Evolutionary conservation across 2,113 vertebrate genomes (phyloP).

Genomic region (Oceanites oceanicus): DNA sequence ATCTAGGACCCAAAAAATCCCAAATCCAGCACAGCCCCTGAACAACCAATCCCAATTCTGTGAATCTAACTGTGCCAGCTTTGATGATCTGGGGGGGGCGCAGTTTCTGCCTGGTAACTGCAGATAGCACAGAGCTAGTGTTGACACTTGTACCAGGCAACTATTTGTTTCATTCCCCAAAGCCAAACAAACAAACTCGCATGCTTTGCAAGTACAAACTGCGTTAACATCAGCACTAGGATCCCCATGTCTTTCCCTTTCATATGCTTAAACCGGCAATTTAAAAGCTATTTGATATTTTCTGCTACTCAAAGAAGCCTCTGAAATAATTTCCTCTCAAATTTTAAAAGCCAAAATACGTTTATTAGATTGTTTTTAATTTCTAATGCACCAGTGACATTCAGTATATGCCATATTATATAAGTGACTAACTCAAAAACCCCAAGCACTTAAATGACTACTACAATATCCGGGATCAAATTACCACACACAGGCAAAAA

Average conservation of each 20-base stretch:
- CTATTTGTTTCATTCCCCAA: neutral
- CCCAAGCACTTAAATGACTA: neutral
- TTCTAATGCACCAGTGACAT: neutral
- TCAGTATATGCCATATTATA: neutral
- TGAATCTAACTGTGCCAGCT: neutral
- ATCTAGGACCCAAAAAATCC: neutral
- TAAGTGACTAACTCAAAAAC: neutral
- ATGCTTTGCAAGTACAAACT: neutral
- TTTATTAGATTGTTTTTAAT: neutral
- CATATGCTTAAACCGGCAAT: neutral
- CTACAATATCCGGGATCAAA: constrained; percentile 8
- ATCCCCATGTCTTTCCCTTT: neutral
- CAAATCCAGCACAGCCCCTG: neutral
- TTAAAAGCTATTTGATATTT: neutral
- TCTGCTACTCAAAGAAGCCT: neutral
- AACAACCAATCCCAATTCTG: neutral
- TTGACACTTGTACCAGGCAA: neutral
- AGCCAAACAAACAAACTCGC: constrained; percentile 9
- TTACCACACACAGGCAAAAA: constrained; percentile 54
- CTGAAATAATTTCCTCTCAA: neutral
- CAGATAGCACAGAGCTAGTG: neutral
- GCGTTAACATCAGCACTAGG: neutral
- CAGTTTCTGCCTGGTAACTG: neutral
- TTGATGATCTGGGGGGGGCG: neutral
- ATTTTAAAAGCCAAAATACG: neutral